phyloP scores from a whole-genome alignment of 2,113 vertebrate species.

The Gavialis gangeticus region DNA sequence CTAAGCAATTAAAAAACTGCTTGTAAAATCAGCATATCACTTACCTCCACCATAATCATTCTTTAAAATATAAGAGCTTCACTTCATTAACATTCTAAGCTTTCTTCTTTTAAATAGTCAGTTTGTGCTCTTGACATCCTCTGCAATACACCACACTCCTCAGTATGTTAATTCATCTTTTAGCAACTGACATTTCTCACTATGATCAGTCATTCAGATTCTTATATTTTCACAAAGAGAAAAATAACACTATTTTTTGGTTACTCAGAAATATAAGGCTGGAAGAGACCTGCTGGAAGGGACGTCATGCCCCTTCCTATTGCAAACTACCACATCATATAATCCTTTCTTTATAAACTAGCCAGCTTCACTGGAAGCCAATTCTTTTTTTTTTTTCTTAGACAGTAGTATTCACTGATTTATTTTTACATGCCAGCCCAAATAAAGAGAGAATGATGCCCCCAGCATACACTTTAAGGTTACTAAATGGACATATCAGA shows the following conservation, averaged over 20 bases:
- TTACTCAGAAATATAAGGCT: neutral
- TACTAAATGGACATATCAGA: too few relatives aligned
- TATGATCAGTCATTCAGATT: neutral
- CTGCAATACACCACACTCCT: neutral
- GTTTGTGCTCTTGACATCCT: neutral
- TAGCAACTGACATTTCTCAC: neutral
- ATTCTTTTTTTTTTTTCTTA: too few relatives aligned
- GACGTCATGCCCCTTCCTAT: neutral
- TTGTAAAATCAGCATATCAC: neutral
- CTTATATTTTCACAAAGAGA: neutral
- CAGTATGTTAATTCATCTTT: neutral
- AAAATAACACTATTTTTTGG: neutral
- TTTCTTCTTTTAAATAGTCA: accelerated
- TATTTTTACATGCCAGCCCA: too few relatives aligned
- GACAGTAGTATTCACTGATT: neutral
- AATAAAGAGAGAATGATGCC: too few relatives aligned
- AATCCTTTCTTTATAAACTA: neutral
- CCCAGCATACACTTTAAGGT: too few relatives aligned
- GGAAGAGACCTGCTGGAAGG: neutral
- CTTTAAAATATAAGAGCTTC: neutral
- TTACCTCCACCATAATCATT: neutral
- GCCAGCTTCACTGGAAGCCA: too few relatives aligned
- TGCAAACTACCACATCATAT: accelerated
- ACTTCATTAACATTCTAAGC: accelerated
- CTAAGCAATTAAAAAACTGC: neutral